Percentiles rank a stretch among this genome's conserved stretches.
These are phyloP conservation scores for Electrophaes corylata DNA, from an alignment of 2,888 invertebrate genomes.

Conservation along the genomic window DNA sequence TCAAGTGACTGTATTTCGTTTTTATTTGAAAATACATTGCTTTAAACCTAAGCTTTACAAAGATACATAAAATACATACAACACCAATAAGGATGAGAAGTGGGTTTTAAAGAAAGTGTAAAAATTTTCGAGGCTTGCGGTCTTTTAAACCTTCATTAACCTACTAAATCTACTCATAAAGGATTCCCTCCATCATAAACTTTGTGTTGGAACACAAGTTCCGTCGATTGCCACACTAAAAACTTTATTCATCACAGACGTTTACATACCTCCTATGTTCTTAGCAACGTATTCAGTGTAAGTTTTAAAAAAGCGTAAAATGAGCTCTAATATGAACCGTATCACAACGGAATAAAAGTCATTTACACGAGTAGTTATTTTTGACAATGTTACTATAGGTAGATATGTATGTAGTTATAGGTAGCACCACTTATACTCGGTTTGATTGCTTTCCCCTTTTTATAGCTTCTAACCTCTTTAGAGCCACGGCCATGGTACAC, in stretches of 20 bases:
- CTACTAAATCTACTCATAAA: neutral
- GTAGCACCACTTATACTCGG: constrained; percentile 4
- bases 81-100: too few relatives aligned
- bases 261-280: neutral
- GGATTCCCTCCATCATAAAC: constrained; percentile 2
- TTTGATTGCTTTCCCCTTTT: constrained; percentile 21
- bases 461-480: constrained; percentile 7
- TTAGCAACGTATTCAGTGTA: neutral
- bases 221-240: constrained; percentile 13
- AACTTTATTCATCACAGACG: constrained; percentile 21
- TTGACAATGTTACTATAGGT: neutral
- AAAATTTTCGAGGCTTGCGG: too few relatives aligned
- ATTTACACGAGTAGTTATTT: neutral
- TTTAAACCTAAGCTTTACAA: too few relatives aligned
- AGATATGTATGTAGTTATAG: neutral
- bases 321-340: neutral
- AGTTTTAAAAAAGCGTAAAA: neutral
- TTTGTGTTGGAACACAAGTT: constrained; percentile 10
- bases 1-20: too few relatives aligned
- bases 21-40: too few relatives aligned
- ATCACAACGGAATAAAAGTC: neutral
- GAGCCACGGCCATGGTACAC: neutral
- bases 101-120: too few relatives aligned
- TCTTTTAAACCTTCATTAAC: neutral
- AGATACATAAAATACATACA: too few relatives aligned